A percentile compares a stretch with the other conserved stretches of the same genome.
Conservation (phyloP, 2,797 vertebrate species). For the Sebastiscus tertius region DNA sequence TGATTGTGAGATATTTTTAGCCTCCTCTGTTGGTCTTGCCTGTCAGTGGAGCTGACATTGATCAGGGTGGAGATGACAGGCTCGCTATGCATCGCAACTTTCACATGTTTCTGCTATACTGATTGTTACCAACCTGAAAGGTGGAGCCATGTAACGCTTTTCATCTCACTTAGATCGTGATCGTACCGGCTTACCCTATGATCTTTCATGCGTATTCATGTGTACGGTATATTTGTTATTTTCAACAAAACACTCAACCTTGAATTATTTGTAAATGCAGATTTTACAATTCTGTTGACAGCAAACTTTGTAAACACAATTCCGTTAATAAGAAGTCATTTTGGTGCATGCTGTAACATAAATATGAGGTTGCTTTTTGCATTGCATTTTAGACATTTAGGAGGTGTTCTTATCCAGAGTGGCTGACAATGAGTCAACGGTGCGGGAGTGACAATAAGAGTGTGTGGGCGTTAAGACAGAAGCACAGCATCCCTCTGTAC, state of each 20-base stretch:
- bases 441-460: conserved; percentile 58
- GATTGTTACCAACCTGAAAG: conserved; percentile 41
- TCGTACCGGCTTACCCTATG: neutral
- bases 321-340: conserved; percentile 6
- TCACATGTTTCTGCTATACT: conserved; percentile 40
- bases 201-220: neutral
- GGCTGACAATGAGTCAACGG: conserved; percentile 59
- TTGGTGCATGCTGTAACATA: neutral
- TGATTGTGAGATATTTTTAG: conserved; percentile 67
- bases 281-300: neutral
- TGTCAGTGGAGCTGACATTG: conserved; percentile 69
- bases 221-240: neutral
- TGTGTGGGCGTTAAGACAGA: conserved; percentile 61
- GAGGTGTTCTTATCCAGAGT: conserved; percentile 37
- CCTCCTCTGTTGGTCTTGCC: conserved; percentile 50
- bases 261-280: neutral
- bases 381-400: conserved; percentile 18
- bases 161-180: conserved; percentile 23
- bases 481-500: conserved; percentile 48
- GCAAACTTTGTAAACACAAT: neutral
- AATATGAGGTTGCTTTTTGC: conserved; percentile 24
- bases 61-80: conserved; percentile 60
- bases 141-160: conserved; percentile 27
- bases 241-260: neutral
- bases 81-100: conserved; percentile 23